Conservation (phyloP, 2,113 vertebrate genomes). For the Sapajus apella region DNA sequence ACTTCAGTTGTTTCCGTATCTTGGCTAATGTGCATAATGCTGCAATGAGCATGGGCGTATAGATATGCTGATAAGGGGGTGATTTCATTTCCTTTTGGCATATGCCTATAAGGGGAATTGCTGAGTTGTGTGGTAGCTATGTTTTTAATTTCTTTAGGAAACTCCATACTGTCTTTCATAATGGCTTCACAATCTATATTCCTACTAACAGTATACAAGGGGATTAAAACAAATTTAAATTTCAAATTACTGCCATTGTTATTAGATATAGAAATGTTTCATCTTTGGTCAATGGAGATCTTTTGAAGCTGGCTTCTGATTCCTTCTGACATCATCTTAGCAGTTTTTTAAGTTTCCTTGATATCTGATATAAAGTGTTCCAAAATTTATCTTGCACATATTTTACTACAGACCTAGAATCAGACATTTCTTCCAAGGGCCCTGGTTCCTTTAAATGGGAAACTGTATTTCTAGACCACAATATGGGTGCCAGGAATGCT, state of each 20-base stretch:
- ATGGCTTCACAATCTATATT: neutral
- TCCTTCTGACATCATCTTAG: neutral
- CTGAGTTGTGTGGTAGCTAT: neutral
- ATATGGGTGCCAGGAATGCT: neutral
- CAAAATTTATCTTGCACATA: neutral
- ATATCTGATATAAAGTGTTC: neutral
- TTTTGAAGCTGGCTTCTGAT: neutral
- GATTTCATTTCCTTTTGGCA: neutral
- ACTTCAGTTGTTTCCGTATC: neutral
- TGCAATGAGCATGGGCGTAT: neutral
- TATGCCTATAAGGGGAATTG: neutral
- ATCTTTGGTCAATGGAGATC: neutral
- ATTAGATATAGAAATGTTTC: neutral
- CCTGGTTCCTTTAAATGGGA: neutral
- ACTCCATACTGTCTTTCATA: neutral
- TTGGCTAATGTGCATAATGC: neutral
- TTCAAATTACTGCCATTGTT: neutral
- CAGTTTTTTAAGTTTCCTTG: neutral
- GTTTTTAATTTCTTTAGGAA: neutral
- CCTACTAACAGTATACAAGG: neutral
- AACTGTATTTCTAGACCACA: neutral
- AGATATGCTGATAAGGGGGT: neutral
- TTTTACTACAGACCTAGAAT: neutral
- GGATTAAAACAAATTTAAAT: neutral
- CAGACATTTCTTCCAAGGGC: neutral